A percentile compares a stretch with the other conserved stretches of the same genome.
These are phyloP conservation scores for Petromus typicus DNA, from an alignment of 2,113 vertebrate species.

Conservation along the genomic window DNA sequence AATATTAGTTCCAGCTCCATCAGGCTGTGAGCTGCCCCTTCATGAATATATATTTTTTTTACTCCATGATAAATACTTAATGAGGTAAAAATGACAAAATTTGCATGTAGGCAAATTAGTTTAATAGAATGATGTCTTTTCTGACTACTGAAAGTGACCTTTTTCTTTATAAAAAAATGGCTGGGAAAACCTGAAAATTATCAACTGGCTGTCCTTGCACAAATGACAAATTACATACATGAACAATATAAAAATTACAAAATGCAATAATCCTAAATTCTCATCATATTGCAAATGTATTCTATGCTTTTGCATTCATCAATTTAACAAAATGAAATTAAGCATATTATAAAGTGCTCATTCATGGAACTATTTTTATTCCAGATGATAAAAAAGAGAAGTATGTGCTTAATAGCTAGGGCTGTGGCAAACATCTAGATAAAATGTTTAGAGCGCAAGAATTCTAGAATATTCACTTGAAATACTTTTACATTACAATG, in stretches of 20 bases:
- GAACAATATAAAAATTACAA: conserved; percentile 95
- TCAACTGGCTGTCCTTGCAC: conserved; percentile 88
- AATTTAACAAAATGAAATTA: conserved; percentile 96
- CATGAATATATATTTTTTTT: conserved; percentile 94
- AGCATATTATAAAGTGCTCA: conserved; percentile 92
- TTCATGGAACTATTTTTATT: conserved; percentile 90
- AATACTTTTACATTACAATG: conserved; percentile 83
- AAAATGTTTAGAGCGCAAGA: conserved; percentile 75
- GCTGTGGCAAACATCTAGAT: conserved; percentile 75
- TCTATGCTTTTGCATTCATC: conserved; percentile 93
- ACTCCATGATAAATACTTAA: conserved; percentile 98
- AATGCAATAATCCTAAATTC: conserved; percentile 95
- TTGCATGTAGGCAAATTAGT: conserved; percentile 98
- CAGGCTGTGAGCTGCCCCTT: conserved; percentile 94
- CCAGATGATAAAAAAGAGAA: conserved; percentile 83
- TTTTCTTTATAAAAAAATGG: conserved; percentile 90
- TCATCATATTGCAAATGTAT: conserved; percentile 91
- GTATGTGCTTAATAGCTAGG: conserved; percentile 77
- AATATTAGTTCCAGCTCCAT: conserved; percentile 99
- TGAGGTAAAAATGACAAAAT: conserved; percentile 98
- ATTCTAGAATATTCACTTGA: conserved; percentile 82
- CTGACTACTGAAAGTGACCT: conserved; percentile 96
- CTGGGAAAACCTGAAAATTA: conserved; percentile 91
- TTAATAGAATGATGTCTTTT: conserved; percentile 95
- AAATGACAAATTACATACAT: conserved; percentile 91